Conservation (phyloP, 92 coral and sea anemone genomes). For the Heteractis magnifica region DNA sequence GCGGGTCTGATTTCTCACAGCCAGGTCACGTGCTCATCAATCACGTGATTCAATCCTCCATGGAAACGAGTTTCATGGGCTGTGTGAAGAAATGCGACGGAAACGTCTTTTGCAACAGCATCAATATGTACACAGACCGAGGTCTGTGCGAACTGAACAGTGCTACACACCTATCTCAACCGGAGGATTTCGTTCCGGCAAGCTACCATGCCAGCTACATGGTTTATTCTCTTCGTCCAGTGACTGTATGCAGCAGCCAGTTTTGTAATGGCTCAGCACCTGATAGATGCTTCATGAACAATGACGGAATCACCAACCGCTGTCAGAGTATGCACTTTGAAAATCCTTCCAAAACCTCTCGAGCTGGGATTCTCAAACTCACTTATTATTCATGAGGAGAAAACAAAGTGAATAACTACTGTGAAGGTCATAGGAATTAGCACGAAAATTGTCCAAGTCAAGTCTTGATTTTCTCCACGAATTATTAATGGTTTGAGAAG, state of each 20-base stretch:
- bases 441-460: too few species aligned
- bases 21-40: background rate
- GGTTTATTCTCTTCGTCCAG: conserved; percentile 20
- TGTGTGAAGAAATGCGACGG: background rate
- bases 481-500: background rate
- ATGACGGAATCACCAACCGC: background rate
- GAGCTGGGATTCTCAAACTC: too few species aligned
- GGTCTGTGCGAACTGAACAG: conserved; percentile 20
- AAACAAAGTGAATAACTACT: too few species aligned
- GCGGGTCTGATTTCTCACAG: background rate
- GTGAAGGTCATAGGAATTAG: too few species aligned
- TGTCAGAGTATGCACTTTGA: background rate
- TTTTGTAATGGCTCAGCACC: background rate
- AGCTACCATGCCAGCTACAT: conserved; percentile 1
- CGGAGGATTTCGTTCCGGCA: conserved; percentile 8
- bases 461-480: too few species aligned
- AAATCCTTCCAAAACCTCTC: too few species aligned
- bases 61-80: background rate
- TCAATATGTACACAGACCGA: background rate
- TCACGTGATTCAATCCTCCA: background rate
- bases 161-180: conserved; percentile 21
- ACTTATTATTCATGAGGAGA: too few species aligned
- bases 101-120: background rate
- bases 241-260: conserved; percentile 19
- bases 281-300: conserved; percentile 1